Evolutionary conservation across 2,888 invertebrate genomes (phyloP), one percentile per base, ranked within the genome.

Genomic region (Amphimallon solstitiale): DNA sequence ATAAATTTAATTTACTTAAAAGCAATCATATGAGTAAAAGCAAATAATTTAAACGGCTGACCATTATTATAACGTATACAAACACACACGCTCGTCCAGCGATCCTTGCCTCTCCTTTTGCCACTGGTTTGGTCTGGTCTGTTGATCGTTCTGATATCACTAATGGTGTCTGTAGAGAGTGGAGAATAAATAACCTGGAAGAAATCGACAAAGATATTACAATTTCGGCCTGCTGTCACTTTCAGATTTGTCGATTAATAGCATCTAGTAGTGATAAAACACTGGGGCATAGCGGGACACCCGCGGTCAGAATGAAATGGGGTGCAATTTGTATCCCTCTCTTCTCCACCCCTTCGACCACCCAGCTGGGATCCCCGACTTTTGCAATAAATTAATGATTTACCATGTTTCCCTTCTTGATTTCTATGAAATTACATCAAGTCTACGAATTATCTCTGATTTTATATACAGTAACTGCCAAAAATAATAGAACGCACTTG

Each of bases 171-270:
- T 64, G 66, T 64, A 63, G 65, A 66, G 65, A 63, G 68, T 60
- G 65, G 67, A 62, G 46, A 67, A 65, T 71, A 69, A 71, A 69
- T 69, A 69, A 67, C 67, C 51, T 51, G 68, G 69, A 71, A 69
- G 71, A 65, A 65, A 65, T 65, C 65, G 65, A 45, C 49, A 56
- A 46, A 67, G 67, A 72, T 71, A 72, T 72, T 70, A 71, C 67
- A 70, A 72, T 71, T 72, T 65, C 62, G 63, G 68, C 52, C 64
- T 38, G 67, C 71, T 70, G 72, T 72, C 72, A 72, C 63, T 62
- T 60, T 59, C 72, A 72, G 70, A 67, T 67, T 65, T 65, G 43
- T 68, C 70, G 70, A 72, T 72, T 72, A 72, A 72, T 69, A 70
- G 70, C 67, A 70, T 68, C 68, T 70, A 68, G 62, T 63, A 67